Base-by-base conservation (phyloP, 2,888 invertebrate genomes). In the Schizaphis graminum region DNA sequence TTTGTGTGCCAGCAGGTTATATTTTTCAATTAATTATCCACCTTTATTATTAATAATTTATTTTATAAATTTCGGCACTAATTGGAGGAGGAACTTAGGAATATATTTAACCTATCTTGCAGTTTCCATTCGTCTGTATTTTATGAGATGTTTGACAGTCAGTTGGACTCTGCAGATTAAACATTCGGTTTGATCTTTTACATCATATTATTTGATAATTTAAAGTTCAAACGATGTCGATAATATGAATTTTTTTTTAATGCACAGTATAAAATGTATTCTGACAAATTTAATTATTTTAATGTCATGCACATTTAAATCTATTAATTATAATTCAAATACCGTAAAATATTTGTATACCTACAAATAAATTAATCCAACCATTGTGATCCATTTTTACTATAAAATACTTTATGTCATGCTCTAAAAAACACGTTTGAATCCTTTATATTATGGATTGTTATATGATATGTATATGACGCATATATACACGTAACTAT, bases 361-460 rank as follows among this genome's bases (percentile, higher is more conserved):
- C n/a, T n/a, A n/a, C 7, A 77, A 77, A 77, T 35, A 77, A 8
- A 77, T 35, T 77, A 77, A 77, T 35, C 35, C 77, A 77, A 24
- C 77, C 35, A 77, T 35, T 77, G 77, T 35, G 77, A 35, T 77
- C 35, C 77, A 21, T 77, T 77, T 77, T 35, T 77, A 21, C 21
- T 24, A 77, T 77, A 21, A 77, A 77, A 35, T 77, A 41, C 77
- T 35, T 77, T 35, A 77, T 77, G 21, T 77, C 8, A 77, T 35
- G 77, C 77, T 77, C 77, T 77, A 77, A 77, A 77, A 77, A 77
- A 77, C 77, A 77, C 35, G n/a, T 35, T 24, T 77, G 77, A 35
- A 77, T 77, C 8, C 35, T 77, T 77, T 24, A 77, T 35, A 67
- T 77, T 35, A 67, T 35, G 77, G 35, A 77, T 77, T 35, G 7